These are phyloP conservation scores for Artemisiospiza belli DNA, from an alignment of 2,113 vertebrate genomes.

Conservation along the genomic window DNA sequence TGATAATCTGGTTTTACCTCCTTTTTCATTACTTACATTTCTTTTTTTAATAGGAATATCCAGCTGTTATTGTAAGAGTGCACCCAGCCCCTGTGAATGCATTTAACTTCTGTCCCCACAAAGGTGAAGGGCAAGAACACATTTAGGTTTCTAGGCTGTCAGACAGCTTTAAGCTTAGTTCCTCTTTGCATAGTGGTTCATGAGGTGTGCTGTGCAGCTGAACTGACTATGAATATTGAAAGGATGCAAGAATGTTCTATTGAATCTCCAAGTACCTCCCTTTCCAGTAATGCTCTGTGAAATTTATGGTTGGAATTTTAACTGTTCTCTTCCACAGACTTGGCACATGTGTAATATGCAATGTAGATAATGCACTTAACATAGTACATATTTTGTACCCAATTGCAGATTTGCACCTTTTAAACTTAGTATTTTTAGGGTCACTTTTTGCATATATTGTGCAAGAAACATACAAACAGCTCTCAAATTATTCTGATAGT, in stretches of 20 bases:
- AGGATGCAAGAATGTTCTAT: neutral
- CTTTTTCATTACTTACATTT: neutral
- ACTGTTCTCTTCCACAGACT: neutral
- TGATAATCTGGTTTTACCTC: neutral
- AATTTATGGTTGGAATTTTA: neutral
- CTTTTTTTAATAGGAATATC: neutral
- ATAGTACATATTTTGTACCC: constrained; percentile 29
- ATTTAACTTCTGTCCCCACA: neutral
- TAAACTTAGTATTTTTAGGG: constrained; percentile 27
- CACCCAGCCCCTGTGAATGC: neutral
- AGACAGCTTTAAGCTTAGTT: neutral
- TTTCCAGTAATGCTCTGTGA: neutral
- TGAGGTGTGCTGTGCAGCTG: neutral
- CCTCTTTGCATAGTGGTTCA: neutral
- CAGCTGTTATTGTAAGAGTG: neutral
- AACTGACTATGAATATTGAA: neutral
- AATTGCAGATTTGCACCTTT: constrained; percentile 47
- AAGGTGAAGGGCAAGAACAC: neutral
- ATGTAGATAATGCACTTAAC: constrained; percentile 28
- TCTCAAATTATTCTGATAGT: constrained; percentile 27
- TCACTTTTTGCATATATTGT: constrained; percentile 37
- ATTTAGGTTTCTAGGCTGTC: neutral
- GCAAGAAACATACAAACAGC: constrained; percentile 30
- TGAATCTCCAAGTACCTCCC: neutral
- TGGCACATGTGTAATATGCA: constrained; percentile 16